Percentiles rank a stretch among this genome's conserved stretches.
These are phyloP conservation scores for Champsocephalus gunnari DNA, from an alignment of 2,797 vertebrate species.

Conservation along the genomic window DNA sequence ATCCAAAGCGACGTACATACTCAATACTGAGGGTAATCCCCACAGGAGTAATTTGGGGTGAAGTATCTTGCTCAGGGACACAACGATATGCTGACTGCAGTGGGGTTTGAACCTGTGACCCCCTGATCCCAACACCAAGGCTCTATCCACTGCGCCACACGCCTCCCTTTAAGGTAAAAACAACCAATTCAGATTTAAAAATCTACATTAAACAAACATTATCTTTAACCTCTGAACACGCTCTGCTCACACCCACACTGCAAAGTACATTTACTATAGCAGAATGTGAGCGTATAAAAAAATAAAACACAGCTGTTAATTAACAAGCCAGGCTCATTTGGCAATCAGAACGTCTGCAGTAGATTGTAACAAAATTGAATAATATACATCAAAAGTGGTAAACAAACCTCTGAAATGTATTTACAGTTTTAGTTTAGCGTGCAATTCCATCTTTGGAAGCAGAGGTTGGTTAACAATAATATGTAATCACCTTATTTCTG, in stretches of 20 bases:
- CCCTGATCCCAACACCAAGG: no score
- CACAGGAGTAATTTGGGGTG: no score
- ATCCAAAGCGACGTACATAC: no score
- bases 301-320: background rate
- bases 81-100: no score
- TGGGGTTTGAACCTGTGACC: no score
- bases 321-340: conserved; percentile 1
- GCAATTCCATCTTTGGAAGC: background rate
- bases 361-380: conserved; percentile 1
- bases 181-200: background rate
- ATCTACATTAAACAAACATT: background rate
- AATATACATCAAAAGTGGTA: background rate
- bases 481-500: background rate
- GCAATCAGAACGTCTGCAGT: conserved; percentile 2
- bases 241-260: conserved; percentile 7
- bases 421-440: background rate
- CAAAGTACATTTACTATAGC: background rate
- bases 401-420: background rate
- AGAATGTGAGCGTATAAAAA: background rate
- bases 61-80: no score
- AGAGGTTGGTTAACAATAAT: background rate
- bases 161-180: conserved; percentile 1
- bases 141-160: no score
- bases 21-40: no score
- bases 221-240: background rate